Evolutionary conservation across 1,140 invertebrate species (phyloP), one percentile per base, ranked within the genome.

Genomic region (Aethina tumida): DNA sequence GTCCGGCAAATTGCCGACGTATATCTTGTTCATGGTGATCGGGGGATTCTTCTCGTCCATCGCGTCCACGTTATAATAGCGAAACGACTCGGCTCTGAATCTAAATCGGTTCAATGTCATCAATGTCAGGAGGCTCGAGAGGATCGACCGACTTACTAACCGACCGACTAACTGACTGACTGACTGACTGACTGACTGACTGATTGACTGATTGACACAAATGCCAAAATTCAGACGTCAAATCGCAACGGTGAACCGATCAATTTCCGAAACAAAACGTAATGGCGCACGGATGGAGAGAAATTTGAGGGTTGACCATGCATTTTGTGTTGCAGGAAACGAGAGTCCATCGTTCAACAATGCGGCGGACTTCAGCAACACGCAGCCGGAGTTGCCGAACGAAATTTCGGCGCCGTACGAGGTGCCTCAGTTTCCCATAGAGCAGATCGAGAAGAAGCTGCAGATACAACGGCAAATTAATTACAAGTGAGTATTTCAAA

Each of bases 391-490:
- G 40, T 56, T 85, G 1, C 77, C 83, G 19, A 93, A 93, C 62
- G 87, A 93, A 65, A 81, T 94, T 44, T 92, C 87, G 9, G 88
- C 89, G 5, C 88, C 91, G 0, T 97, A 94, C 59, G 91, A 96
- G 66, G 84, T 96, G 9, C 89, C 91, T 0, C 88, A 95, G 63
- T 97, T 95, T 64, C 93, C 94, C 0, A 97, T 97, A 52, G 92
- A 97, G 61, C 88, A 95, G 57, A 89, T 90, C 36, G 91, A 97
- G 65, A 90, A 87, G 64, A 92, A 94, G 55, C 69, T 91, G 5
- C 78, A 88, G 20, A 83, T 93, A 39, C 90, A 95, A 56, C 68
- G 89, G n/a, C 87, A 94, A 56, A 69, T 95, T 2, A 92, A 85
- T 56, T 77, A 79, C 41, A 87, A 83, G 86, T 92, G 68, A 76